Conservation (phyloP, 2,113 vertebrate genomes). For the Lepus americanus region DNA sequence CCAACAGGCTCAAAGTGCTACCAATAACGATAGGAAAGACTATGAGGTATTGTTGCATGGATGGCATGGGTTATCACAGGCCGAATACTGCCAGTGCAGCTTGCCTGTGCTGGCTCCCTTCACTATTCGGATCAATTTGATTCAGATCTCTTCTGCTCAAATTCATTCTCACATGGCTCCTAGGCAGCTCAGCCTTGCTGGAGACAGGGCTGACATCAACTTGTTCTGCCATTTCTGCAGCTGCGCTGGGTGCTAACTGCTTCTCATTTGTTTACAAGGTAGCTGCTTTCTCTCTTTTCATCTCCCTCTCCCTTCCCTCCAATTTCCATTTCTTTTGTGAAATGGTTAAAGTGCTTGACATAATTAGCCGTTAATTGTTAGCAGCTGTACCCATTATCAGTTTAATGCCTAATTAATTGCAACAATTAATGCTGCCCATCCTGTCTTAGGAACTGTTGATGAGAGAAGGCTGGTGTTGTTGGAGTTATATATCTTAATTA, state of each 20-base stretch:
- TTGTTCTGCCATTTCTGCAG: slow-evolving; percentile 47
- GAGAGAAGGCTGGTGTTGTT: slow-evolving; percentile 83
- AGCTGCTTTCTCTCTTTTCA: slow-evolving; percentile 69
- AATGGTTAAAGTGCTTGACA: slow-evolving; percentile 86
- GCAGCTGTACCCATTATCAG: slow-evolving; percentile 90
- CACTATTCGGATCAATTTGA: not conserved
- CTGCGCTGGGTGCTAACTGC: slow-evolving; percentile 65
- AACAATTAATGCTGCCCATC: slow-evolving; percentile 88
- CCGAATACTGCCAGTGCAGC: not conserved
- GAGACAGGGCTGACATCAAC: not conserved
- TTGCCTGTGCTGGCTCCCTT: not conserved
- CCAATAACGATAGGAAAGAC: not conserved
- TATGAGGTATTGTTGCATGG: not conserved
- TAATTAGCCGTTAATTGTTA: slow-evolving; percentile 89
- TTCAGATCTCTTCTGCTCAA: not conserved
- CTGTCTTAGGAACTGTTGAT: slow-evolving; percentile 86
- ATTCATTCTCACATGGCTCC: not conserved
- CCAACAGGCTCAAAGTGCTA: not conserved
- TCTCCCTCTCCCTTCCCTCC: slow-evolving; percentile 65
- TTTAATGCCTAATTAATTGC: slow-evolving; percentile 90
- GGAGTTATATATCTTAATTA: slow-evolving; percentile 87
- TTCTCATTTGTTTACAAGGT: slow-evolving; percentile 80
- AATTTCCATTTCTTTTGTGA: slow-evolving; percentile 72
- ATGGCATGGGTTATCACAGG: not conserved
- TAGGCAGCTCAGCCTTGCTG: not conserved